Evolutionary conservation across 2,888 invertebrate genomes (phyloP), one percentile per base, ranked within the genome.

Genomic region (Oxystoma pomonae): DNA sequence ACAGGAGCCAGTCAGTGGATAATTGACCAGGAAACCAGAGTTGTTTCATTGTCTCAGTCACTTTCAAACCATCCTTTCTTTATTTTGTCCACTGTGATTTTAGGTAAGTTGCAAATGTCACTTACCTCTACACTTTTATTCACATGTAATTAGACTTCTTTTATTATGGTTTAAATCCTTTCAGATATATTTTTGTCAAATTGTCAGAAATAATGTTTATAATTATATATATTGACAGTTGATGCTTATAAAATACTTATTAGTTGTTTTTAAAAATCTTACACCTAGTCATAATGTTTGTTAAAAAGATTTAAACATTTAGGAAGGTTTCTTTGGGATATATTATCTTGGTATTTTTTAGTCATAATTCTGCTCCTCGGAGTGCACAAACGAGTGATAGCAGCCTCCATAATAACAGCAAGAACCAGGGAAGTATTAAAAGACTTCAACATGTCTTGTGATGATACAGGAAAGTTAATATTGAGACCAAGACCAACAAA

Each of bases 371-470:
- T 98, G 77, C 82, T 94, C 71, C 86, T 91, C 82, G 98, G 98
- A 50, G 94, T 98, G 57, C 98, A 98, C 78, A 92, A 96, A 78
- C 86, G 96, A 77, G 97, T 98, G 12, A 95, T 98, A 68, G 97
- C 98, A 2, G 96, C 98, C 0, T 94, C 94, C 71, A 97, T 98
- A 69, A 94, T 98, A 72, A 96, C 96, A 0, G 90, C 95, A 0
- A 85, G 98, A 68, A 95, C 96, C 55, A 85, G 97, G 64, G 89
- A 88, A 59, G 96, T 97, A 1, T 85, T 98, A 60, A 90, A 90
- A 55, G 97, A 98, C 81, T 98, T 96, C 80, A 98, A 98, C 81
- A 97, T 98, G 96, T 96, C 96, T 20, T 98, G 98, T 81, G 97
- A 97, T 77, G 96, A 98, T 77, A 95, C 95, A 22, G 97, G 97